Conservation (phyloP, 2,888 invertebrate species). For the Coelinius sp. region DNA sequence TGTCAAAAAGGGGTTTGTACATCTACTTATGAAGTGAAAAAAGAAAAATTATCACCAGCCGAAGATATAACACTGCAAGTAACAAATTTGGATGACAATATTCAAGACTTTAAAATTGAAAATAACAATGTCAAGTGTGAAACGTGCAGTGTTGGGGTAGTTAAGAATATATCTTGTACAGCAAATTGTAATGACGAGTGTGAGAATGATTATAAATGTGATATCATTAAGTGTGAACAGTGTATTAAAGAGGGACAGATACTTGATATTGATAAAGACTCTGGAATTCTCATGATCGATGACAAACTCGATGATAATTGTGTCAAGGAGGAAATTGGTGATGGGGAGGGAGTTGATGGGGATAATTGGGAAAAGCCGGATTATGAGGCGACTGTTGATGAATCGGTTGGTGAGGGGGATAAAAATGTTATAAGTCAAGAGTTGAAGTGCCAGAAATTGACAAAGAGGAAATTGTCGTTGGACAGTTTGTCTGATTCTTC, state of each 20-base stretch:
- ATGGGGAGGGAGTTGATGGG: constrained; percentile 72
- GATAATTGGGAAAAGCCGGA: constrained; percentile 69
- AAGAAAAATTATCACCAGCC: constrained; percentile 63
- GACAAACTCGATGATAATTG: constrained; percentile 63
- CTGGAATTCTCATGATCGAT: constrained; percentile 61
- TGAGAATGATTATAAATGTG: constrained; percentile 65
- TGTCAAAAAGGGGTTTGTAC: constrained; percentile 64
- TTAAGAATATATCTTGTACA: constrained; percentile 57
- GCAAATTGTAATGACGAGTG: constrained; percentile 66
- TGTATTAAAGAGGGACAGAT: constrained; percentile 66
- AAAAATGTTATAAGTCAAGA: constrained; percentile 56
- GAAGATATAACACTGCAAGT: constrained; percentile 53
- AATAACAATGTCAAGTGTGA: constrained; percentile 69
- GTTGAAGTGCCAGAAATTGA: constrained; percentile 74
- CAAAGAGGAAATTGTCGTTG: constrained; percentile 72
- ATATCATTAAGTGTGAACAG: constrained; percentile 67
- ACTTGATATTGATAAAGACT: constrained; percentile 65
- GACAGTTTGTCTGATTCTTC: constrained; percentile 70
- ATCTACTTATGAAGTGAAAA: constrained; percentile 66
- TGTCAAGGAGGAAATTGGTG: constrained; percentile 72
- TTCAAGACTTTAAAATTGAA: constrained; percentile 63
- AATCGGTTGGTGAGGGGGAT: constrained; percentile 55
- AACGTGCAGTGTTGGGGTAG: constrained; percentile 62
- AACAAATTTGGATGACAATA: constrained; percentile 10
- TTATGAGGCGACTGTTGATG: constrained; percentile 67